A percentile compares a stretch with the other conserved stretches of the same genome.
These are phyloP conservation scores for Etia nguti DNA, from an alignment of 2,113 vertebrate genomes.

Conservation along the genomic window DNA sequence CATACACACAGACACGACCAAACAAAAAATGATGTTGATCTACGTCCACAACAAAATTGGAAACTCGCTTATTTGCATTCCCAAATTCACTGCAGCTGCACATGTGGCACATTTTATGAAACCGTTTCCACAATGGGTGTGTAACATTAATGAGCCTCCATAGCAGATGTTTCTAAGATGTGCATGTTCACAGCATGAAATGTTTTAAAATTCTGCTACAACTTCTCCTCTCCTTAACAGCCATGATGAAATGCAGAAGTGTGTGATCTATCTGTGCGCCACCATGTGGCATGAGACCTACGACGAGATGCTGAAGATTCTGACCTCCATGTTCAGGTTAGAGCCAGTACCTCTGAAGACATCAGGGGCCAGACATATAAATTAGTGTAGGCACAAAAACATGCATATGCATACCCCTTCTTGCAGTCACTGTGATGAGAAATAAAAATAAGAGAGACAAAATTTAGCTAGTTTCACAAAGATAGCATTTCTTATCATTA, in stretches of 20 bases:
- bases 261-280: slow-evolving; percentile 77
- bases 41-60: not conserved
- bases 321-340: slow-evolving; percentile 80
- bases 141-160: not conserved
- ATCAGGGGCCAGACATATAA: not conserved
- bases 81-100: not conserved
- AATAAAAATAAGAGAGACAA: no score
- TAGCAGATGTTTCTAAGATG: not conserved
- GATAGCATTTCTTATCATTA: not conserved
- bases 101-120: not conserved
- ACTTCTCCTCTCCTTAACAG: slow-evolving; percentile 9
- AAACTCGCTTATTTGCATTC: not conserved
- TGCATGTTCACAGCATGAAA: not conserved
- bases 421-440: not conserved
- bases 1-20: not conserved
- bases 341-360: not conserved
- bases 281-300: slow-evolving; percentile 83
- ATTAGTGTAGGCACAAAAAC: not conserved
- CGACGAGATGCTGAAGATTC: slow-evolving; percentile 80
- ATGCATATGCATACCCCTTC: not conserved
- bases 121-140: not conserved
- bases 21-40: not conserved
- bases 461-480: no score
- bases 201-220: not conserved
- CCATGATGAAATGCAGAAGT: slow-evolving; percentile 57